Evolutionary conservation across 2,113 vertebrate species (phyloP), one percentile per base, ranked within the genome.

Genomic region (Nibea coibor): DNA sequence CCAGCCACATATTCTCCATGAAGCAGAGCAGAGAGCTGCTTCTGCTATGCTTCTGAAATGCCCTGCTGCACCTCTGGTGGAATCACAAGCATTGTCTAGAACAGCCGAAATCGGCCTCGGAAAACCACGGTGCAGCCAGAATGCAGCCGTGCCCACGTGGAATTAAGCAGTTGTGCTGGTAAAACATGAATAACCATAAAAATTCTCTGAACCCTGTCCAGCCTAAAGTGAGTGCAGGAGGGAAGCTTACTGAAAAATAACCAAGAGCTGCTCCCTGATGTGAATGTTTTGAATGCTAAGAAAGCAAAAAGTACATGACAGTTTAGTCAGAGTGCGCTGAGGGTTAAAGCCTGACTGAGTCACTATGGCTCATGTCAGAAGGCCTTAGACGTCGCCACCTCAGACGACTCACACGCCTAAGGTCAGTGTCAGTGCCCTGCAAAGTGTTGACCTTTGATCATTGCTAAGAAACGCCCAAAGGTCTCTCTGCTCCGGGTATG

Each of bases 371-470:
- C 59, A 63, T 83, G 88, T 91, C 92, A 84, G 62, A 84, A 83
- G 48, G 65, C 78, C 78, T 93, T 81, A 88, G 81, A 81, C 58
- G 87, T 81, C 4, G 42, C 80, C 88, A 87, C 88, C 22, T 91
- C 90, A 86, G 64, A 43, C 48, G 54, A 65, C 22, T 91, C 90
- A 85, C 67, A 39, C 48, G 81, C 88, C 85, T 84, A 68, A 74
- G 91, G 87, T 92, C 86, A 73, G 68, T 76, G 86, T 83, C 89
- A 82, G 59, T 51, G 54, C 39, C 83, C 77, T 72, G 88, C 84
- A 74, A 88, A 87, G 86, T 45, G 62, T 7, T 93, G 92, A 94
- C 90, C 90, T 91, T 92, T 93, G 86, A 87, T 81, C 82, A 63
- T 88, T 66, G 82, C 63, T 77, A 84, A 66, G 77, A 85, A 78